Conservation (phyloP, 2,113 vertebrate genomes). For the Sylvilagus bachmani region DNA sequence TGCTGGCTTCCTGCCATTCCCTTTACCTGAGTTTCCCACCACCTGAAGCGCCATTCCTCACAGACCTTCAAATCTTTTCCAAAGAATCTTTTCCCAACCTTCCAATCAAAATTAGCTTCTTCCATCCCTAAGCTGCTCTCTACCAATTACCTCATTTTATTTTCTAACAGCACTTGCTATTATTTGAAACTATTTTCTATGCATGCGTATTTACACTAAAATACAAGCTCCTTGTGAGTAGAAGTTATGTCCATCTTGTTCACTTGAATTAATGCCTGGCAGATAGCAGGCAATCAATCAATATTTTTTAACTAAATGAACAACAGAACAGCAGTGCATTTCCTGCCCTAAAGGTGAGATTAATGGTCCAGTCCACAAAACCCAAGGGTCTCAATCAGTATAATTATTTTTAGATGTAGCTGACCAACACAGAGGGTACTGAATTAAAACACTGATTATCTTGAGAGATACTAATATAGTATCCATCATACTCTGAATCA, state of each 20-base stretch:
- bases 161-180: background rate
- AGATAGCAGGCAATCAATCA: background rate
- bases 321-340: background rate
- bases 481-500: conserved; percentile 13
- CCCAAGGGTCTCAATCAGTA: background rate
- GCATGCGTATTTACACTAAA: background rate
- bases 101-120: background rate
- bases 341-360: background rate
- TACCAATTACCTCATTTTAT: background rate
- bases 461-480: background rate
- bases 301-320: background rate
- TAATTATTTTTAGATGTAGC: background rate
- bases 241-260: background rate
- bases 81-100: background rate
- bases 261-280: background rate
- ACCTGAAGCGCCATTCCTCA: background rate
- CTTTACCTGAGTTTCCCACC: background rate
- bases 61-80: conserved; percentile 13
- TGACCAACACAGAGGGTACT: background rate
- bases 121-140: background rate
- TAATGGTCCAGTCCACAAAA: background rate
- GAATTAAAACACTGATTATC: background rate
- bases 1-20: background rate
- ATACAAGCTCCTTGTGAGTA: background rate
- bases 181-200: background rate